Evolutionary conservation across 2,888 invertebrate species (phyloP), one percentile per base, ranked within the genome.

Genomic region (Torymus aiolomorphi): DNA sequence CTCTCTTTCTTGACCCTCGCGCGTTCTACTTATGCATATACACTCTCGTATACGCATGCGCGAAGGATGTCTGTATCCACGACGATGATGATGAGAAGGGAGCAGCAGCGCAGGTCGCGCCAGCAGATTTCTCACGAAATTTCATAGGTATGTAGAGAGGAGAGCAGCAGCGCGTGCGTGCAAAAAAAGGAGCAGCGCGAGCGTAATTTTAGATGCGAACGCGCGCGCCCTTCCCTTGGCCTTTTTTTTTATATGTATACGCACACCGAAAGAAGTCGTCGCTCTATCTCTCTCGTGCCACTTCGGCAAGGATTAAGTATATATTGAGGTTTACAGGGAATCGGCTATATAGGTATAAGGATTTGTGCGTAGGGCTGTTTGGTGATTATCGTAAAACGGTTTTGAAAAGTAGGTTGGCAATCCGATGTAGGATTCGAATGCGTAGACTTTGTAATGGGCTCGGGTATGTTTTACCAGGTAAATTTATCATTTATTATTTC

Each of bases 51-150:
- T 42, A 56, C 31, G 31, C 31, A 31, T 31, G 5, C 2, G 5
- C 31, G 31, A 31, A 31, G 31, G 31, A 31, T 5, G 31, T 31
- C 2, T 31, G 31, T 31, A 31, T 31, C 31, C 31, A 5, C 31
- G 31, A 20, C 16, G 61, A 57, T 14, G 59, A 61, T 71, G 62
- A 69, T 78, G 78, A 73, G 78, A 78, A 78, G 62, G 61, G 66
- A 73, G 61, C 57, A 20, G 70, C 49, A n/a, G 18, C 12, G 65
- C 20, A 16, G 57, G 70, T 63, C 54, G 57, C 12, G 49, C 13
- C 31, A 3, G 4, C 31, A 31, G 2, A 69, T 73, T 78, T 78
- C 78, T 79, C 78, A 79, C 74, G 78, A 79, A 70, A 74, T 74
- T 70, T 79, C 70, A 31, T 65, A 74, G 78, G 74, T 54, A 79